These are phyloP conservation scores for Halichondria panicea DNA, from an alignment of 37 sponge, comb jelly and placozoan species.

Conservation along the genomic window DNA sequence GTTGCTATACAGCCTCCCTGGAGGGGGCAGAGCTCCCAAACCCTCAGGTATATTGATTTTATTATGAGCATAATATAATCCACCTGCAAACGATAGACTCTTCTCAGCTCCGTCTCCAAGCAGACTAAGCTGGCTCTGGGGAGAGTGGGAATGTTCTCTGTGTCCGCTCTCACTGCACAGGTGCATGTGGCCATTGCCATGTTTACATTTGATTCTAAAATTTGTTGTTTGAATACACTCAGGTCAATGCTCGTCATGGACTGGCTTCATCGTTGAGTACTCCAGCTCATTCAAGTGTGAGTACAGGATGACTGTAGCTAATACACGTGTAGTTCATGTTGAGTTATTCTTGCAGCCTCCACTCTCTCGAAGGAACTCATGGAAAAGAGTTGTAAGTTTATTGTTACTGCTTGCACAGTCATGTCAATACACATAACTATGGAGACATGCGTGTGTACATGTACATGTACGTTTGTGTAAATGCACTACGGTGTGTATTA, in stretches of 20 bases:
- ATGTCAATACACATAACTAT: too few species aligned
- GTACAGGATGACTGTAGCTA: too few species aligned
- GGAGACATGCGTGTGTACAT: too few species aligned
- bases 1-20: constrained; percentile 57
- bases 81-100: constrained; percentile 1
- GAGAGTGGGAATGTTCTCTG: constrained; percentile 57
- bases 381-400: too few species aligned
- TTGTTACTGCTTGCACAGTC: too few species aligned
- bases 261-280: background rate
- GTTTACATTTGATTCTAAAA: background rate
- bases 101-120: constrained; percentile 39
- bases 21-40: constrained; percentile 55
- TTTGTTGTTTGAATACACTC: background rate
- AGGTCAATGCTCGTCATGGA: constrained; percentile 7
- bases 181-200: constrained; percentile 23
- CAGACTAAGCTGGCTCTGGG: constrained; percentile 33
- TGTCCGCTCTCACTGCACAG: constrained; percentile 57
- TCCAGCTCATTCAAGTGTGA: too few species aligned
- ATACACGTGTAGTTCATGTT: too few species aligned
- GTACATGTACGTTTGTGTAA: too few species aligned
- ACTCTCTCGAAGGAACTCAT: too few species aligned
- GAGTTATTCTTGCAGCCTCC: too few species aligned
- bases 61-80: background rate
- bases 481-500: too few species aligned
- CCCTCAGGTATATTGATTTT: constrained; percentile 37